Conservation (phyloP, 1,140 invertebrate species). For the Leptopilina boulardi region DNA sequence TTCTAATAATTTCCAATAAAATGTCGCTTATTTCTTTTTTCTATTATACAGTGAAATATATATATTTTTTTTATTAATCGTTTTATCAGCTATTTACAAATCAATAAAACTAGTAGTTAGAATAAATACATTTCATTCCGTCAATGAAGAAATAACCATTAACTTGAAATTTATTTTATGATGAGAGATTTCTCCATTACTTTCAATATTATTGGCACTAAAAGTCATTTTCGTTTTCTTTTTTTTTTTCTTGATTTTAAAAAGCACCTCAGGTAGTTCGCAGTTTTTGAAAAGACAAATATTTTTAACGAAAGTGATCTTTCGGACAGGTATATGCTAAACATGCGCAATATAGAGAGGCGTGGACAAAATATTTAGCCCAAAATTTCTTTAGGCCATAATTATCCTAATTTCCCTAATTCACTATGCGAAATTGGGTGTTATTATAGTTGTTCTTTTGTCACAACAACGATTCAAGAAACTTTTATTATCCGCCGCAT, state of each 20-base stretch:
- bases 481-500: slow-evolving; percentile 51
- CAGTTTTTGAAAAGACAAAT: not conserved
- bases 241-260: no score
- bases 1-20: no score
- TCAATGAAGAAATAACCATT: slow-evolving; percentile 12
- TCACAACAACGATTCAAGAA: slow-evolving; percentile 53
- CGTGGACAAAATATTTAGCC: slow-evolving; percentile 61
- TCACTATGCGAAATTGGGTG: slow-evolving; percentile 68
- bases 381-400: slow-evolving; percentile 58
- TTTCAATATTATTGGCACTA: not conserved
- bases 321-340: slow-evolving; percentile 29
- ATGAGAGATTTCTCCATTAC: not conserved
- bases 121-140: not conserved
- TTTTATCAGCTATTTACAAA: not conserved
- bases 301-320: slow-evolving; percentile 1
- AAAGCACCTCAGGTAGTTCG: not conserved
- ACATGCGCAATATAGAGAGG: not conserved
- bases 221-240: not conserved
- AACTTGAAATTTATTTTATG: slow-evolving; percentile 6
- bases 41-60: no score
- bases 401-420: slow-evolving; percentile 67
- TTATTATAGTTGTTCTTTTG: slow-evolving; percentile 66
- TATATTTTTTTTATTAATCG: no score
- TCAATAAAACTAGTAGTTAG: not conserved
- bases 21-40: no score